These are phyloP conservation scores for Anhinga anhinga DNA, from an alignment of 2,113 vertebrate species.

Conservation along the genomic window DNA sequence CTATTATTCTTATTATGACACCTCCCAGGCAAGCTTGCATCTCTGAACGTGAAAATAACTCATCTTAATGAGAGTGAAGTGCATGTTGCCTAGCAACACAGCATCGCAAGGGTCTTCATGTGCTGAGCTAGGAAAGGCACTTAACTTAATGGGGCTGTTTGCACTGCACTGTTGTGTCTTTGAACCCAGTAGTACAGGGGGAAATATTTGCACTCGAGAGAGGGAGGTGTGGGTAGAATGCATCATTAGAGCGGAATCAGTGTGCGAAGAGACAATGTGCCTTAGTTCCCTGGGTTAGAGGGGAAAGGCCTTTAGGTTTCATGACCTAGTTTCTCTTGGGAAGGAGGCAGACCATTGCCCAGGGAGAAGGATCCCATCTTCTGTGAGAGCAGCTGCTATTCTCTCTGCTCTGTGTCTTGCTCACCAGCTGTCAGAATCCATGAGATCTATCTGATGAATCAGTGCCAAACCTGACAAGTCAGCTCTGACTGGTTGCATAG, in stretches of 20 bases:
- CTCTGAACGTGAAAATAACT: slow-evolving; percentile 19
- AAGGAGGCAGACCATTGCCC: background rate
- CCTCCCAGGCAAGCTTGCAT: slow-evolving; percentile 8
- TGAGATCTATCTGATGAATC: background rate
- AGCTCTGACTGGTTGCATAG: background rate
- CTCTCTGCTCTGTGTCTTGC: background rate
- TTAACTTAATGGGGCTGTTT: background rate
- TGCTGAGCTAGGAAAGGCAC: background rate
- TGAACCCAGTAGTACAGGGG: background rate
- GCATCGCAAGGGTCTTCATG: background rate
- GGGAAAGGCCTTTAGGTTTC: background rate
- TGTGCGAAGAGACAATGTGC: background rate
- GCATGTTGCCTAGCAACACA: slow-evolving; percentile 16
- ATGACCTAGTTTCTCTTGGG: background rate
- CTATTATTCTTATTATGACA: background rate
- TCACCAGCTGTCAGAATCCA: background rate
- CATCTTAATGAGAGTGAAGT: slow-evolving; percentile 40
- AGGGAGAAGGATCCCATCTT: background rate
- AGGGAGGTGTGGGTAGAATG: background rate
- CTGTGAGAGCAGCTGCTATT: background rate
- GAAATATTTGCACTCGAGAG: background rate
- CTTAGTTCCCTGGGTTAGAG: background rate
- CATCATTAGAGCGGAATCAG: background rate
- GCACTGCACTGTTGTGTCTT: background rate
- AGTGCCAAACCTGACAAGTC: background rate